Conservation (phyloP, 1,140 invertebrate genomes). For the Tenebrio molitor region DNA sequence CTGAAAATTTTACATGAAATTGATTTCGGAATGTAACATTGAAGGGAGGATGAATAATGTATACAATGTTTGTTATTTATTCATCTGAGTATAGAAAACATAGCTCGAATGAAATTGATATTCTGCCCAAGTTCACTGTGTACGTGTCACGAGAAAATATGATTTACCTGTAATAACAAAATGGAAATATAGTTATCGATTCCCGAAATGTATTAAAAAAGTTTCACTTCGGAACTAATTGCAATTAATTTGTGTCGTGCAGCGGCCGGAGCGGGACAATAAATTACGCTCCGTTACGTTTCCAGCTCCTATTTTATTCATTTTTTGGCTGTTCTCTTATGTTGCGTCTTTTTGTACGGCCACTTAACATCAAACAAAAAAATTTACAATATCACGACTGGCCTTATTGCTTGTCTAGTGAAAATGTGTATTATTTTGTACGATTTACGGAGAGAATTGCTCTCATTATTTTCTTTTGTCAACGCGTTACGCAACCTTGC, state of each 20-base stretch:
- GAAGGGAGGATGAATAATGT: conserved; percentile 40
- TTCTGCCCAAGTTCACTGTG: conserved; percentile 31
- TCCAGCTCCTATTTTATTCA: conserved; percentile 7
- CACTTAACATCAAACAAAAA: conserved; percentile 10
- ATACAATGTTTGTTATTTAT: conserved; percentile 45
- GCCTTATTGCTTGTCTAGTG: not conserved
- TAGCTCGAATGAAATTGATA: conserved; percentile 41
- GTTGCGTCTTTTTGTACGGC: not conserved
- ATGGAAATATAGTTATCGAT: conserved; percentile 32
- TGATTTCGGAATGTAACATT: conserved; percentile 36
- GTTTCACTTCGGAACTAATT: conserved; percentile 13
- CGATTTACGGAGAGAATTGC: not conserved
- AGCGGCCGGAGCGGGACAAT: not conserved
- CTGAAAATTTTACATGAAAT: conserved; percentile 43
- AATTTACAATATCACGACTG: not conserved
- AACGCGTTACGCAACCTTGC: not conserved
- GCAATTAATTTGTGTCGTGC: conserved; percentile 1
- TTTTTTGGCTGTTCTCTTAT: conserved; percentile 13
- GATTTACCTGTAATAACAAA: conserved; percentile 46
- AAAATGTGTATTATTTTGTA: not conserved
- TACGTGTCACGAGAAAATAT: conserved; percentile 39
- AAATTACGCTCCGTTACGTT: not conserved
- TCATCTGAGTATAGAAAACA: conserved; percentile 45
- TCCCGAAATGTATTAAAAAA: conserved; percentile 1
- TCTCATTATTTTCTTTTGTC: not conserved